Evolutionary conservation across 1,140 invertebrate genomes (phyloP).

Genomic region (Cyrtorhinus lividipennis): DNA sequence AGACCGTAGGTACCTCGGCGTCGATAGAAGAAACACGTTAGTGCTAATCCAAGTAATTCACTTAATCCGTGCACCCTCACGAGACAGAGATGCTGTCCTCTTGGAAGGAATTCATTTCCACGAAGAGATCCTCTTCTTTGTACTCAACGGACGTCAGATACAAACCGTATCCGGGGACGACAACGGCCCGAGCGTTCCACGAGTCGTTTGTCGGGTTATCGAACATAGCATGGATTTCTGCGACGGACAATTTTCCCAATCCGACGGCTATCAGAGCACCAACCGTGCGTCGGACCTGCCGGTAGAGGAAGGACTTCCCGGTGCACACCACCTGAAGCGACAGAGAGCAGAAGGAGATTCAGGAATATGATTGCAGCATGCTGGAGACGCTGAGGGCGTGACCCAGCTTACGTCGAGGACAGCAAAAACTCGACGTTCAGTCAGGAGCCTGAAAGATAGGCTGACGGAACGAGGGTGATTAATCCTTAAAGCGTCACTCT

Average conservation of each 20-base stretch:
- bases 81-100: neutral
- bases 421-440: no score
- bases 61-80: no score
- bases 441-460: no score
- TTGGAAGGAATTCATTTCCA: neutral
- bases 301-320: conserved; percentile 27
- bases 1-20: no score
- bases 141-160: conserved; percentile 29
- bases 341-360: no score
- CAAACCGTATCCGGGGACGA: conserved; percentile 26
- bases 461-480: no score
- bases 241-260: conserved; percentile 21
- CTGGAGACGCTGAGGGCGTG: no score
- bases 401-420: no score
- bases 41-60: no score
- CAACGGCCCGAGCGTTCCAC: conserved; percentile 24
- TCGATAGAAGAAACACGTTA: no score
- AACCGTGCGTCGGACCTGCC: conserved; percentile 31
- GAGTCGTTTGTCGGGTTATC: conserved; percentile 26
- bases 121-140: conserved; percentile 22
- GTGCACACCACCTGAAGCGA: conserved; percentile 19
- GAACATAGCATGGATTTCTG: conserved; percentile 28
- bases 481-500: no score
- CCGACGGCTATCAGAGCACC: conserved; percentile 28
- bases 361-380: no score